Evolutionary conservation across 92 coral and sea anemone species (phyloP), one percentile per base, ranked within the genome.

Genomic region (Zoanthus sociatus): DNA sequence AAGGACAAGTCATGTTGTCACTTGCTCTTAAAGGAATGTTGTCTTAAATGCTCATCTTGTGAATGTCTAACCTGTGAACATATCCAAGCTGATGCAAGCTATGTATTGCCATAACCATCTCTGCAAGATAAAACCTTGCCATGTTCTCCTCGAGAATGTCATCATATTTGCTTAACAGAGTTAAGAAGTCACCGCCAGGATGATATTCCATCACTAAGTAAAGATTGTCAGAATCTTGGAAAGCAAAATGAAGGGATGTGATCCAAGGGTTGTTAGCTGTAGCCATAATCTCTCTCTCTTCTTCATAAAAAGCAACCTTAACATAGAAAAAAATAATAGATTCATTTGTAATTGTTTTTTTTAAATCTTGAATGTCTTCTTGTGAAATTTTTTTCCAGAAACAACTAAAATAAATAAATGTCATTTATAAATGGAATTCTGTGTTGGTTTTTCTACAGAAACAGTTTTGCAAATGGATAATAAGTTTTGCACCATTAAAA

Each of bases 281-380:
- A 16, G 99, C 99, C 99, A 97, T 97, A 13, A 97, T 97, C 73
- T 97, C 98, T 90, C 97, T 92, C 73, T 97, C 99, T 87, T 97
- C 99, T 76, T 97, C 98, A 78, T 90, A 97, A 78, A 97, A 97
- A 3, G 99, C 98, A 87, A 97, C 97, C 99, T 97, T 75, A 6
- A 26, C 47, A 71, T 69, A 26, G 14, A 13, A 69, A 2, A 9
- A 47, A 7, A 17, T 1, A 18, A 3, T 14, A 58, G 0, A 18
- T 13, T 13, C 13, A 12, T 58, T 58, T 37, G 26, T 26, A 26
- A 26, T 26, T 26, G 0, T n/a, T n/a, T 26, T 26, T 26, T 0
- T 26, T 26, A 26, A 37, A 37, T 37, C 42, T 37, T 4, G 2
- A 37, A 4, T 37, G 42, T 37, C 42, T 37, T 26, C 42, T 37